Evolutionary conservation across 2,797 vertebrate genomes (phyloP), one percentile per base, ranked within the genome.

Genomic region (Melanogrammus aeglefinus): DNA sequence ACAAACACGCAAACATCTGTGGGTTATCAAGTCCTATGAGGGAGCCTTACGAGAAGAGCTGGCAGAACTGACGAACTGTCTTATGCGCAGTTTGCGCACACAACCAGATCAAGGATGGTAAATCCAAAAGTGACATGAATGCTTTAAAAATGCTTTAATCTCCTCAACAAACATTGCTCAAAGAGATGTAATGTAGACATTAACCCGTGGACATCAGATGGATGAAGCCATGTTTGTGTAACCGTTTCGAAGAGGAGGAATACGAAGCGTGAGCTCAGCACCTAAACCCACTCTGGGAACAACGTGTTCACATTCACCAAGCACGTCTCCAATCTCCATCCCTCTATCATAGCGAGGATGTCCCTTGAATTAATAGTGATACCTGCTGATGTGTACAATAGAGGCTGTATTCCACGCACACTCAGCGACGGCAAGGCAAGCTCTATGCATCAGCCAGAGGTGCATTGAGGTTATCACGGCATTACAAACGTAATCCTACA

Each of bases 51-150:
- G 84, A 85, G 78, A 79, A 84, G 84, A 91, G 87, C 82, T 81
- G 78, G 86, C 75, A 91, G 93, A 94, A 89, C 90, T 90, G 91
- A 94, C 93, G 92, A 93, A 90, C 84, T 85, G 86, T 86, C 84
- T 79, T 85, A 86, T 90, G n/a, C n/a, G n/a, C n/a, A n/a, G n/a
- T n/a, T 69, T 78, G 72, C 10, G 7, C 77, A 77, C 79, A n/a
- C 77, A 35, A 63, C 69, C 73, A 47, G 75, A 47, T 33, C 38
- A 57, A 79, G 81, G 88, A 82, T 74, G 72, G 63, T 75, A 78
- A 79, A 78, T 80, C 80, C 78, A 51, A 78, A 9, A 44, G 41
- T 44, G 10, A 44, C 39, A 41, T 13, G 39, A 13, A 41, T 13
- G 35, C 35, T 36, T 36, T 36, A 36, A 36, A 41, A 41, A 41